Conservation (phyloP, 2,113 vertebrate genomes). For the Elgaria multicarinata region DNA sequence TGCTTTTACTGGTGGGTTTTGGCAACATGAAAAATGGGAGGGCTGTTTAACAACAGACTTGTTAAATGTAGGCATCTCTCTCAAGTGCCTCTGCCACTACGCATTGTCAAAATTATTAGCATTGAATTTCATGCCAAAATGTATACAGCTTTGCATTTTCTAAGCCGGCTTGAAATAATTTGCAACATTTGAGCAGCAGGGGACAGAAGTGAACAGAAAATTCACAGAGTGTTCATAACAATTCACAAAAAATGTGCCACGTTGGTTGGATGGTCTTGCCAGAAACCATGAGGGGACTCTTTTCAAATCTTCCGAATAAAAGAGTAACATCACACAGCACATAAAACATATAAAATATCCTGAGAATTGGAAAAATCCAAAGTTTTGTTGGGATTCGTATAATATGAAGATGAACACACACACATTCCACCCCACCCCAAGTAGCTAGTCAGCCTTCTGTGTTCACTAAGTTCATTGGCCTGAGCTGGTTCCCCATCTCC, state of each 20-base stretch:
- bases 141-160: background rate
- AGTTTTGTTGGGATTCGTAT: background rate
- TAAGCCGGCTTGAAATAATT: background rate
- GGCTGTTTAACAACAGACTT: background rate
- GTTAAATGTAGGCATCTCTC: background rate
- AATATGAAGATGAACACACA: background rate
- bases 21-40: background rate
- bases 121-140: background rate
- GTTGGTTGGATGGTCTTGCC: background rate
- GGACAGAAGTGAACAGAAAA: conserved; percentile 18
- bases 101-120: background rate
- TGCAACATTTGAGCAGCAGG: conserved; percentile 18
- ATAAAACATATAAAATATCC: background rate
- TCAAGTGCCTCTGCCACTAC: background rate
- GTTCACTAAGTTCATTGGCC: too few species aligned
- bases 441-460: too few species aligned
- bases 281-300: background rate
- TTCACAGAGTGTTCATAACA: conserved; percentile 2
- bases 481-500: background rate
- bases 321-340: background rate
- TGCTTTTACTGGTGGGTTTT: background rate
- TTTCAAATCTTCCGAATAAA: background rate
- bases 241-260: conserved; percentile 8
- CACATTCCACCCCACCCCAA: too few species aligned
- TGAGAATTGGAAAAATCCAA: conserved; percentile 26